A percentile compares a stretch with the other conserved stretches of the same genome.
phyloP scores from a whole-genome alignment of 1,140 invertebrate genomes.

The Anastrepha ludens region DNA sequence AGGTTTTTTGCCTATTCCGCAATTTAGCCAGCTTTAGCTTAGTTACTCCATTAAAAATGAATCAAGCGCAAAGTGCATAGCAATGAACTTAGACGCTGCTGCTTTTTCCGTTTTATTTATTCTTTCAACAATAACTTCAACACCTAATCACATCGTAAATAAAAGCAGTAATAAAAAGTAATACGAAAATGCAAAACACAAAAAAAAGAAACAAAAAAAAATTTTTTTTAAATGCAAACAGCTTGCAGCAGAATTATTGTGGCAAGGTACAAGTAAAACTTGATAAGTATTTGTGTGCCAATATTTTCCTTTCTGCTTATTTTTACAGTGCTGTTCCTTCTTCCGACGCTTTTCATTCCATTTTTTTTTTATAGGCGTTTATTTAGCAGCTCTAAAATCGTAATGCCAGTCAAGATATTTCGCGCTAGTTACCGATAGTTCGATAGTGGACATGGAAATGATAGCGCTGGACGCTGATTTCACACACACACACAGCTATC shows the following conservation, averaged over 20 bases:
- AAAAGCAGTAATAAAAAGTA: not conserved
- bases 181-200: not conserved
- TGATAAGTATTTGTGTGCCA: not conserved
- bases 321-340: not conserved
- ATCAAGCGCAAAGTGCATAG: slow-evolving; percentile 48
- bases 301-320: not conserved
- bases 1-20: not conserved
- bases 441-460: not conserved
- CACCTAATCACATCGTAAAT: slow-evolving; percentile 51
- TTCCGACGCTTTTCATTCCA: not conserved
- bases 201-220: not conserved
- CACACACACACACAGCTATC: not conserved
- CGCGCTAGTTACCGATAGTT: not conserved
- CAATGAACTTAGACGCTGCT: not conserved
- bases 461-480: not conserved
- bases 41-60: slow-evolving; percentile 48
- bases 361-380: not conserved
- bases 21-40: not conserved
- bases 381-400: not conserved
- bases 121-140: slow-evolving; percentile 43
- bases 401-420: not conserved
- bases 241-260: not conserved
- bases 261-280: not conserved
- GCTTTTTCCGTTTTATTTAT: not conserved
- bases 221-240: not conserved